A percentile compares a stretch with the other conserved stretches of the same genome.
Evolutionary conservation across 2,797 vertebrate genomes (phyloP).

Genomic region (Scyliorhinus canicula): DNA sequence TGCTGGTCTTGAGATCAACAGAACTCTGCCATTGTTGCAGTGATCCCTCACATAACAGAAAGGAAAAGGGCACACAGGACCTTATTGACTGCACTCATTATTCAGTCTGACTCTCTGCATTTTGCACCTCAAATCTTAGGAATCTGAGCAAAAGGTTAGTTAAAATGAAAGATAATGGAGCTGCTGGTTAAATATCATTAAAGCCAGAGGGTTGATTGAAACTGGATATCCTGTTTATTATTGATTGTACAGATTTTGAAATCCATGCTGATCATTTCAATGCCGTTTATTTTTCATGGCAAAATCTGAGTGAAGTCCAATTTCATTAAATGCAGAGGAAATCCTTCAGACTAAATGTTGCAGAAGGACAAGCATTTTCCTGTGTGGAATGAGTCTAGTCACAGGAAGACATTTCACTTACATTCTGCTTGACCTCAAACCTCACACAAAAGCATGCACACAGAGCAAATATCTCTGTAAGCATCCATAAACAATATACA

Average conservation of each 20-base stretch:
- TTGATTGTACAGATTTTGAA: background rate
- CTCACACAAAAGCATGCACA: background rate
- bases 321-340: background rate
- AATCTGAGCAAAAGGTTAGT: background rate
- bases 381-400: background rate
- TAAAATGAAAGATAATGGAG: background rate
- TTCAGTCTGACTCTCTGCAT: background rate
- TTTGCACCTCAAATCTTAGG: background rate
- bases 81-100: conserved; percentile 1
- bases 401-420: background rate
- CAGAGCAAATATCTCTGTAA: background rate
- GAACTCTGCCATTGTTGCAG: background rate
- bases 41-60: background rate
- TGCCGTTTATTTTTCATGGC: background rate
- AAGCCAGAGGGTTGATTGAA: background rate
- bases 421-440: background rate
- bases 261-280: background rate
- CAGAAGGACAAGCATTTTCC: background rate
- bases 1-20: background rate
- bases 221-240: conserved; percentile 20
- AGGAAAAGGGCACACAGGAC: background rate
- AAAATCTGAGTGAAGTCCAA: conserved; percentile 2
- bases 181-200: background rate
- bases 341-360: background rate
- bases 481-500: background rate